A percentile compares a stretch with the other conserved stretches of the same genome.
These are phyloP conservation scores for Pseudorhombus dupliciocellatus DNA, from an alignment of 2,113 vertebrate genomes.

Conservation along the genomic window DNA sequence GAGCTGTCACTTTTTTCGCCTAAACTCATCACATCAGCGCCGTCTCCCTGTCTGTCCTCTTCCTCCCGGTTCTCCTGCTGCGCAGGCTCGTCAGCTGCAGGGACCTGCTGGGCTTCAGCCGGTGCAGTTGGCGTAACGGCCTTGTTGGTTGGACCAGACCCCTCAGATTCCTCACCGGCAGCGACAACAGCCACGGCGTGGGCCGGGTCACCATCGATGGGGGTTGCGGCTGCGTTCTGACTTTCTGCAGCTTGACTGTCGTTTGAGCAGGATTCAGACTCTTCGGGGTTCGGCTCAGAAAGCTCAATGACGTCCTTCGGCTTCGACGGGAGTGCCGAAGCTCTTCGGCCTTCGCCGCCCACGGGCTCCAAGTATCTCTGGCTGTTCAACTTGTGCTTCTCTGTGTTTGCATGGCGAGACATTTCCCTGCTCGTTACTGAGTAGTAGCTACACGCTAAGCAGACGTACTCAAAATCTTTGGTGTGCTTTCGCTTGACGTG, in stretches of 20 bases:
- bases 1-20: conserved; percentile 35
- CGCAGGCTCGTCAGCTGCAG: conserved; percentile 14
- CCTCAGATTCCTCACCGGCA: conserved; percentile 22
- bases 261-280: conserved; percentile 33
- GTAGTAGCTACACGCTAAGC: conserved; percentile 94
- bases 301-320: conserved; percentile 22
- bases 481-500: conserved; percentile 94
- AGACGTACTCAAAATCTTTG: conserved; percentile 93
- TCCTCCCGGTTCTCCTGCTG: conserved; percentile 51
- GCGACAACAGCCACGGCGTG: conserved; percentile 13
- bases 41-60: conserved; percentile 63
- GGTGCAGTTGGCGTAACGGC: neutral
- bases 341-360: conserved; percentile 33
- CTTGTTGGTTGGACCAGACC: conserved; percentile 7
- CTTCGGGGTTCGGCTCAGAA: conserved; percentile 27
- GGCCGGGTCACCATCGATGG: conserved; percentile 3
- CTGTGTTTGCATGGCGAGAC: conserved; percentile 90
- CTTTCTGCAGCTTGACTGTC: conserved; percentile 17
- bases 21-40: conserved; percentile 40
- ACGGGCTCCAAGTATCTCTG: conserved; percentile 77
- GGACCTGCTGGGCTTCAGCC: conserved; percentile 35
- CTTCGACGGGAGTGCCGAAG: neutral
- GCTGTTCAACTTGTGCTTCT: conserved; percentile 92
- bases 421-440: conserved; percentile 93
- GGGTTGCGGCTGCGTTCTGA: neutral